phyloP scores from a whole-genome alignment of 2,113 vertebrate genomes.

The Baryphthengus martii region DNA sequence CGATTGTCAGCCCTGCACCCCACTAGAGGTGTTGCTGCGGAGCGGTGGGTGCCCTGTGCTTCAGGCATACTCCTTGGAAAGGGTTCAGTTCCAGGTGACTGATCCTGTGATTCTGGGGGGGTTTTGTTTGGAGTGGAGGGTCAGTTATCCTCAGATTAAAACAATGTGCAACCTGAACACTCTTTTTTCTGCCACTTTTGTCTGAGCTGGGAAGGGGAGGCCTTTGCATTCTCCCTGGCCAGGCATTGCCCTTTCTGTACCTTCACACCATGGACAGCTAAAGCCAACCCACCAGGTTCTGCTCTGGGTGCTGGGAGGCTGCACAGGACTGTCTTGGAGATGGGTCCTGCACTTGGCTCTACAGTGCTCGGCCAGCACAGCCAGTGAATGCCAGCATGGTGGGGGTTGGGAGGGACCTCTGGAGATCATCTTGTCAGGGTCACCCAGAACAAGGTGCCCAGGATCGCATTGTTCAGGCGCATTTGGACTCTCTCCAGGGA shows the following conservation, averaged over 20 bases:
- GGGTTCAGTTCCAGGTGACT: background rate
- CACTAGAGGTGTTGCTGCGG: background rate
- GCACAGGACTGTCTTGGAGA: rapidly evolving
- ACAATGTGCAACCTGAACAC: background rate
- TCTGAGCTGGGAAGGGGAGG: background rate
- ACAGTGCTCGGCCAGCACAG: background rate
- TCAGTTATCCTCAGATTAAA: constrained; percentile 40
- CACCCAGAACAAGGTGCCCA: no score
- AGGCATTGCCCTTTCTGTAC: background rate
- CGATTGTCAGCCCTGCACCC: background rate
- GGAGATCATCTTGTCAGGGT: no score
- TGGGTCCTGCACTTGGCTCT: background rate
- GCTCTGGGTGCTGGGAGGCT: no score
- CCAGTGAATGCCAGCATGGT: no score
- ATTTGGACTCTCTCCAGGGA: no score
- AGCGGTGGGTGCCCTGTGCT: background rate
- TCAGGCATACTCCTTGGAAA: background rate
- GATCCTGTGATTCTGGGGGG: background rate
- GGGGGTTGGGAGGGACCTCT: no score
- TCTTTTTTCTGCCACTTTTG: background rate
- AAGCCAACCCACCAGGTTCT: background rate
- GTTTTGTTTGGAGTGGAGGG: background rate
- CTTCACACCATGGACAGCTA: rapidly evolving
- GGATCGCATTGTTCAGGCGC: no score
- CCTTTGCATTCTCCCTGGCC: background rate